Conservation (phyloP, 1,140 invertebrate species). For the Metopolophium dirhodum region DNA sequence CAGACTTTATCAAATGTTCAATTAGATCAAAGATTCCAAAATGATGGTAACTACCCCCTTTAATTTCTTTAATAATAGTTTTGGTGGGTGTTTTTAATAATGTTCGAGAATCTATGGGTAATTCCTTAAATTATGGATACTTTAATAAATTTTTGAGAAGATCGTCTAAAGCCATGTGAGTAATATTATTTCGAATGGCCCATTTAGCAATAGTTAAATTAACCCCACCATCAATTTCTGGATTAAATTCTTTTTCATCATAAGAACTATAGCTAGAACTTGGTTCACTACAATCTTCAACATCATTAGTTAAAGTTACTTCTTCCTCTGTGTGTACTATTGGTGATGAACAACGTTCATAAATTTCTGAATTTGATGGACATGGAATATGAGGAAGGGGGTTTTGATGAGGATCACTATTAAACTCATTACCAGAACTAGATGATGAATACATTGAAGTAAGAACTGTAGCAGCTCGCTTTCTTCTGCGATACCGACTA, state of each 20-base stretch:
- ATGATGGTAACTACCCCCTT: not conserved
- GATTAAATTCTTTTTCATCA: not conserved
- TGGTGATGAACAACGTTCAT: not conserved
- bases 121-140: not conserved
- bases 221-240: not conserved
- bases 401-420: not conserved
- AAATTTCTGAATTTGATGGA: not conserved
- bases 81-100: not conserved
- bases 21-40: not conserved
- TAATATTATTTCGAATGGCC: not conserved
- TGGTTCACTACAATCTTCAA: not conserved
- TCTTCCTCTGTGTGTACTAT: not conserved
- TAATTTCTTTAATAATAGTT: not conserved
- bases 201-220: constrained; percentile 23
- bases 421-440: not conserved
- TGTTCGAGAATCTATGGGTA: not conserved
- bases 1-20: not conserved
- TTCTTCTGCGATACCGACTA: not conserved
- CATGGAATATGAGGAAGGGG: not conserved
- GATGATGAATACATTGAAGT: not conserved
- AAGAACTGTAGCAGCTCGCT: not conserved
- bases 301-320: not conserved
- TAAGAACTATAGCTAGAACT: not conserved
- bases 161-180: not conserved
- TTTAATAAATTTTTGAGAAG: not conserved